A percentile compares a stretch with the other conserved stretches of the same genome.
Evolutionary conservation across 2,888 invertebrate genomes (phyloP).

Genomic region (Hecatera dysodea): DNA sequence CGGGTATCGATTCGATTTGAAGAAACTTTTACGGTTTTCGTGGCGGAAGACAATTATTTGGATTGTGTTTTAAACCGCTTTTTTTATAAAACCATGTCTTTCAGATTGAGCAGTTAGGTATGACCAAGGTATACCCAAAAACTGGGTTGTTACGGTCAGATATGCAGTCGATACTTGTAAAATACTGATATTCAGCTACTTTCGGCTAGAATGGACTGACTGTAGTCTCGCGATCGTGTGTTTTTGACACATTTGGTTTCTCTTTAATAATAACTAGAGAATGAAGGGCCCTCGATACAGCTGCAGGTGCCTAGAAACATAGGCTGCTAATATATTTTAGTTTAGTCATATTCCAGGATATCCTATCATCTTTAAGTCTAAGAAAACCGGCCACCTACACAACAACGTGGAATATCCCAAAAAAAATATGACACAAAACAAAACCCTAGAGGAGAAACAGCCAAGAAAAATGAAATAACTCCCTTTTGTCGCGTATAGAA

Average conservation of each 20-base stretch:
- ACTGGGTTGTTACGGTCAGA: too few relatives aligned
- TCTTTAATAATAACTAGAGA: too few relatives aligned
- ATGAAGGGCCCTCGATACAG: too few relatives aligned
- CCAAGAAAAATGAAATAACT: slow-evolving; percentile 59
- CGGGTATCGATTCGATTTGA: slow-evolving; percentile 64
- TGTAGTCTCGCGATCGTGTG: too few relatives aligned
- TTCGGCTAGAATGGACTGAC: too few relatives aligned
- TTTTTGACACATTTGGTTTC: too few relatives aligned
- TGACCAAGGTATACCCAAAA: too few relatives aligned
- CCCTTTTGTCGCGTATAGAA: slow-evolving; percentile 57
- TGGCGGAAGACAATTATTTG: slow-evolving; percentile 65
- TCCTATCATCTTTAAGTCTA: background rate
- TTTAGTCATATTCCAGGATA: background rate
- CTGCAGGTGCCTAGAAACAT: too few relatives aligned
- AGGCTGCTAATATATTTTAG: too few relatives aligned
- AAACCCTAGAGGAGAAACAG: slow-evolving; percentile 60
- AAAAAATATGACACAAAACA: slow-evolving; percentile 50
- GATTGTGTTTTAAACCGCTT: slow-evolving; percentile 50
- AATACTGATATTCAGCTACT: too few relatives aligned
- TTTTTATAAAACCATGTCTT: slow-evolving; percentile 19
- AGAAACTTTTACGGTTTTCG: slow-evolving; percentile 68
- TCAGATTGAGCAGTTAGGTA: background rate
- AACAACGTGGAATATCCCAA: slow-evolving; percentile 46
- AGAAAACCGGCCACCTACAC: background rate
- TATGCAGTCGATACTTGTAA: too few relatives aligned